Conservation (phyloP, 2,797 vertebrate genomes). For the Babyrousa celebensis region DNA sequence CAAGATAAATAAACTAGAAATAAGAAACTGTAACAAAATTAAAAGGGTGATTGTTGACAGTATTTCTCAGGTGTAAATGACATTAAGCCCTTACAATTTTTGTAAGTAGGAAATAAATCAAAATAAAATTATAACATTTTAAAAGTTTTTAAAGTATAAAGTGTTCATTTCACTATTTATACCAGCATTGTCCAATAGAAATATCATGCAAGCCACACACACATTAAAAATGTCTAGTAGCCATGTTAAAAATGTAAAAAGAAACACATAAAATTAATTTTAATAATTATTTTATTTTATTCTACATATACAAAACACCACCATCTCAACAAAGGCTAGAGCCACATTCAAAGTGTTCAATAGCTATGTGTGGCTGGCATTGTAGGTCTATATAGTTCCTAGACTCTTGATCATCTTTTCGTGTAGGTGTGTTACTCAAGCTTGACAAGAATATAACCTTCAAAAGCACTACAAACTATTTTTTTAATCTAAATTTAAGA, state of each 20-base stretch:
- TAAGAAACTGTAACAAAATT: neutral
- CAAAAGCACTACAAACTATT: neutral
- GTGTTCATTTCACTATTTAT: neutral
- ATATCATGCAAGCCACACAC: neutral
- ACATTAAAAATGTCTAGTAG: neutral
- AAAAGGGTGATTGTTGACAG: neutral
- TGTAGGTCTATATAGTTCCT: neutral
- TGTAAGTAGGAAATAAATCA: neutral
- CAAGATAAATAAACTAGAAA: neutral
- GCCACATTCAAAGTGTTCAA: neutral
- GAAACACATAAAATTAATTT: constrained; percentile 3
- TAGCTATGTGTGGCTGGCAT: neutral
- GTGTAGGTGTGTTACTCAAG: neutral
- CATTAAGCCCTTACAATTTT: neutral
- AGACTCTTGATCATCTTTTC: neutral
- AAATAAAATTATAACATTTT: constrained; percentile 16
- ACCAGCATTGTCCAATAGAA: neutral
- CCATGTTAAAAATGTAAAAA: neutral
- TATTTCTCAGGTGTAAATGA: neutral
- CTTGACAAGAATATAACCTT: neutral
- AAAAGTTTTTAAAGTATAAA: neutral
- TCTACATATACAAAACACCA: neutral
- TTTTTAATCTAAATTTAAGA: constrained; percentile 6
- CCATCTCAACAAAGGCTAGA: neutral
- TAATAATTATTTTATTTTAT: constrained; percentile 21